These are phyloP conservation scores for Dryas iulia DNA, from an alignment of 1,140 invertebrate species.

Conservation along the genomic window DNA sequence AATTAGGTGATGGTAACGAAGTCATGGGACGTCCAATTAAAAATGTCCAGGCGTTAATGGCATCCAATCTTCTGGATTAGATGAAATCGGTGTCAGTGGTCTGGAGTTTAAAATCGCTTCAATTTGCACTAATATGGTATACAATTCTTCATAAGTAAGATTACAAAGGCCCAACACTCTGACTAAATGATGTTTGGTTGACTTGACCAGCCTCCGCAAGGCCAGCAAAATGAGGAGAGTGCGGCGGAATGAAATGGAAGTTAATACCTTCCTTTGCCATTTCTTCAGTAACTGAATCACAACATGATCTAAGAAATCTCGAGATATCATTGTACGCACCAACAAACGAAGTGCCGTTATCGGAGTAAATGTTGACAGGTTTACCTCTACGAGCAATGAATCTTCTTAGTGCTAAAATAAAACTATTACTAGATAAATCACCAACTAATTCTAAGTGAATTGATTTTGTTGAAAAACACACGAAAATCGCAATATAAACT, in stretches of 20 bases:
- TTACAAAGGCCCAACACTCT: conserved; percentile 34
- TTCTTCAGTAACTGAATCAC: conserved; percentile 1
- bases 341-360: conserved; percentile 46
- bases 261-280: conserved; percentile 28
- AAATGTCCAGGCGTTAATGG: conserved; percentile 54
- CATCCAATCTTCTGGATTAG: conserved; percentile 37
- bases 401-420: conserved; percentile 16
- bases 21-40: conserved; percentile 47
- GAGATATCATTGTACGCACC: conserved; percentile 37
- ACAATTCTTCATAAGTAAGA: conserved; percentile 29
- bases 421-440: conserved; percentile 25
- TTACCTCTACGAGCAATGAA: conserved; percentile 39
- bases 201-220: conserved; percentile 31
- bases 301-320: conserved; percentile 22
- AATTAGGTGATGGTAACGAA: conserved; percentile 14
- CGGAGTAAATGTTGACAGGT: conserved; percentile 36
- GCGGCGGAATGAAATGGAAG: conserved; percentile 33
- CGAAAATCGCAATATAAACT: conserved; percentile 20
- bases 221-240: conserved; percentile 37
- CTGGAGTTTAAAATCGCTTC: conserved; percentile 32
- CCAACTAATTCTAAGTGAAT: conserved; percentile 33
- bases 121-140: conserved; percentile 25
- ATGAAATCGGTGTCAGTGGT: conserved; percentile 34
- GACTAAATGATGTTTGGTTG: conserved; percentile 33
- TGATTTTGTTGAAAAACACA: conserved; percentile 7